Base-by-base conservation (phyloP, 2,797 vertebrate species). In the Dipus sagitta region DNA sequence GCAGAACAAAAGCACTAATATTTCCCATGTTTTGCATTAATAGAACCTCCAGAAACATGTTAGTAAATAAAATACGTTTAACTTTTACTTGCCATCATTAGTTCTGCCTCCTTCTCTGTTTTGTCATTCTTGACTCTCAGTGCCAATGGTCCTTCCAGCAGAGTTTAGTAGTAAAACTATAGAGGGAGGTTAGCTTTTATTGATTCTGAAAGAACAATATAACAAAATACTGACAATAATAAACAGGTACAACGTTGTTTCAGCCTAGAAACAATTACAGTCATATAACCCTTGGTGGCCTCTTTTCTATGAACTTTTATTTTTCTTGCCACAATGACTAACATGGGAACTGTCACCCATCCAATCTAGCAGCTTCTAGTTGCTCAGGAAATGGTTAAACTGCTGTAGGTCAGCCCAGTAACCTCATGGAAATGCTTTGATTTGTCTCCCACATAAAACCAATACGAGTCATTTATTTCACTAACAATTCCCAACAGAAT, bases 201-300 rank as follows among this genome's bases (percentile, higher is more conserved):
- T 97, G 98, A 98, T 98, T 98, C 96, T 92, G 88, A 96, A 97
- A 97, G 97, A 97, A 97, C 97, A 98, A 97, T 97, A 96, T 98
- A 98, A 97, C 95, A 95, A 94, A 94, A 97, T 96, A 96, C 96
- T 97, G 97, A 97, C 97, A 97, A 97, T 97, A 98, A 98, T 98
- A 97, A 98, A 98, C 96, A 97, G 96, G 98, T 98, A 97, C 97
- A 96, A 97, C 97, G 95, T 96, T 97, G 96, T 96, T 98, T 98
- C 96, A 91, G 93, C 94, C 97, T 98, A 94, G 97, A 97, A 98
- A 98, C 95, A 97, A 98, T 97, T 97, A 97, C 94, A 97, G 97
- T 90, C 96, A 97, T 97, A 98, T 98, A 98, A 98, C 96, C 94
- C 92, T 97, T 97, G 96, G 97, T 98, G 97, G 96, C 95, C 97